Percentiles rank a stretch among this genome's conserved stretches.
These are phyloP conservation scores for Sterna hirundo DNA, from an alignment of 2,113 vertebrate species.

Conservation along the genomic window DNA sequence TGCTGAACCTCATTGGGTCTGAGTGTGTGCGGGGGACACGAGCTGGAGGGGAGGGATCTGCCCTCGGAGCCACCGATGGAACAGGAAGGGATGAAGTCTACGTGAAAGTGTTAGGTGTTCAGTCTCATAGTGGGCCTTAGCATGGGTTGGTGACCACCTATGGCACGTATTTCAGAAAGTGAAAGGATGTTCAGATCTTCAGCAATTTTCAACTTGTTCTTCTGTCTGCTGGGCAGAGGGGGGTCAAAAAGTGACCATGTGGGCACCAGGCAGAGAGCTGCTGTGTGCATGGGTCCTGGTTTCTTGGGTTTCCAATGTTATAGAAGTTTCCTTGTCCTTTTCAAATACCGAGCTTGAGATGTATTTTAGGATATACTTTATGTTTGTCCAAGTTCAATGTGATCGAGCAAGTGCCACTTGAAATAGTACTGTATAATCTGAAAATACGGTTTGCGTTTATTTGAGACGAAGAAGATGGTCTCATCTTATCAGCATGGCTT, in stretches of 20 bases:
- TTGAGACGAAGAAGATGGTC: background rate
- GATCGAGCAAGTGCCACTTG: background rate
- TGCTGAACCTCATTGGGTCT: too few species aligned
- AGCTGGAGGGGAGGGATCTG: background rate
- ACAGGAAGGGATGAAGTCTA: too few species aligned
- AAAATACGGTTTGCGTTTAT: background rate
- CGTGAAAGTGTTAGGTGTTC: background rate
- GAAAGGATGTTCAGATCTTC: background rate
- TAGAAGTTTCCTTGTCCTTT: rapidly evolving
- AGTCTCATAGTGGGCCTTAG: too few species aligned
- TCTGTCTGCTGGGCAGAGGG: background rate
- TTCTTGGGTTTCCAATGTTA: background rate
- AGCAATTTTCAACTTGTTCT: background rate
- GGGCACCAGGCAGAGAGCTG: background rate
- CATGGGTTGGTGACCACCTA: background rate
- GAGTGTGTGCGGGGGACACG: too few species aligned
- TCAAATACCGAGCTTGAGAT: rapidly evolving
- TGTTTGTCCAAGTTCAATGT: background rate
- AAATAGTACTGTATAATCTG: background rate
- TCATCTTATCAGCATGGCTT: background rate
- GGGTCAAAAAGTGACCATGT: background rate
- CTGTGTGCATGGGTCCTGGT: background rate
- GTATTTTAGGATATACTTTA: background rate
- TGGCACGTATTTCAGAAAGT: background rate
- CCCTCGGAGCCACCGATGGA: background rate